Evolutionary conservation across 2,113 vertebrate genomes (phyloP), one percentile per base, ranked within the genome.

Genomic region (Tachysurus vachellii): DNA sequence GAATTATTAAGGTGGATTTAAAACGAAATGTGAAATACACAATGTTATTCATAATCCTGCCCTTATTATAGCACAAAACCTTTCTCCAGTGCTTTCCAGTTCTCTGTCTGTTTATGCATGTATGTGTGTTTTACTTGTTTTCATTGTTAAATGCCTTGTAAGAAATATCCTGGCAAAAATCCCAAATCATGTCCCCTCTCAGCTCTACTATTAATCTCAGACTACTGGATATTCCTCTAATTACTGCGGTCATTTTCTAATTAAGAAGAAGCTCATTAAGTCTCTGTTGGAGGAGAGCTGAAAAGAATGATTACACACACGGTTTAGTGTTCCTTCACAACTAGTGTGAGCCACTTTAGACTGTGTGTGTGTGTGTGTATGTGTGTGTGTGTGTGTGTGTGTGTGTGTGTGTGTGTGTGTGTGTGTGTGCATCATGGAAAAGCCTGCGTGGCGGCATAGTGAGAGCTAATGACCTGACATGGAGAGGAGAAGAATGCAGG

Each of bases 141-240:
- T 85, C 79, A 28, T 59, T 82, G 28, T 85, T 79, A 82, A 89
- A 50, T 87, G 86, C 77, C 81, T 76, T 85, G 53, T 85, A 83
- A 70, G 70, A 87, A 89, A 76, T 82, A 85, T 83, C 76, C 56
- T 64, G 75, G 79, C 62, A 70, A 28, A 50, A 83, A 71, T 57
- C 73, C 84, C 73, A 76, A 85, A 79, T 85, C 84, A 66, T 68
- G n/a, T 61, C 83, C 61, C 84, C 80, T 75, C 53, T 82, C 77
- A 64, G 85, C 57, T 62, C 76, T 68, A 50, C 42, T 26, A 89
- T 89, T 88, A 80, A 88, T 88, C 86, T 89, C 86, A 85, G 50
- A 88, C 77, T 84, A 44, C 83, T 81, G 28, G 88, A 86, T 70
- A 80, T 59, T 86, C 68, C 79, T 64, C 59, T 70, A 85, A 88